phyloP scores from a whole-genome alignment of 2,797 vertebrate species.

The Danio kyathit region DNA sequence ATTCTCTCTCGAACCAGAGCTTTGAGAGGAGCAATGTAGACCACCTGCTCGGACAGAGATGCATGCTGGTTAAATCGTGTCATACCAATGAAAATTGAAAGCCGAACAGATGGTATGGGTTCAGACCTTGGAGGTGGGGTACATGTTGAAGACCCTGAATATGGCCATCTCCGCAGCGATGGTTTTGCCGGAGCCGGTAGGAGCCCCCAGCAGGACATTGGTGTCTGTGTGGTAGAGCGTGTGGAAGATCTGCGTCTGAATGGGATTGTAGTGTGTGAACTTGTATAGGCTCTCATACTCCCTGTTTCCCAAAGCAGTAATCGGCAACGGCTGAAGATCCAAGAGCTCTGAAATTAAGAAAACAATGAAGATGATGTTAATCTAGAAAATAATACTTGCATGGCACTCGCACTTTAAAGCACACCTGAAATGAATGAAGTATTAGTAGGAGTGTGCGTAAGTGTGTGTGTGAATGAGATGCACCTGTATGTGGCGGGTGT shows the following conservation, averaged over 20 bases:
- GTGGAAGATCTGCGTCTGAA: conserved; percentile 99
- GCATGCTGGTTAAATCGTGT: not conserved
- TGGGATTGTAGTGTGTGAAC: conserved; percentile 97
- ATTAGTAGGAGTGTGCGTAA: too few species aligned
- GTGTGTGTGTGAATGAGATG: conserved; percentile 14
- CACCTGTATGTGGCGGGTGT: conserved; percentile 98
- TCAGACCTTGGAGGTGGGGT: conserved; percentile 90
- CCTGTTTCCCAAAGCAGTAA: conserved; percentile 86
- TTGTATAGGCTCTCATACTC: conserved; percentile 93
- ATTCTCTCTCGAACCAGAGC: conserved; percentile 96
- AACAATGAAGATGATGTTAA: not conserved
- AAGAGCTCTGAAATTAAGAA: conserved; percentile 84
- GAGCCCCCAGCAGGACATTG: conserved; percentile 96
- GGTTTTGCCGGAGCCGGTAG: conserved; percentile 97
- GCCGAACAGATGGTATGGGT: not conserved
- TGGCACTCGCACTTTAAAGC: not conserved
- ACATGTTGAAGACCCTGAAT: conserved; percentile 95
- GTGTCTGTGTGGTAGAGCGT: conserved; percentile 95
- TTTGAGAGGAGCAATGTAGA: conserved; percentile 97
- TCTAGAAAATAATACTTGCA: not conserved
- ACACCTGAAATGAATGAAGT: too few species aligned
- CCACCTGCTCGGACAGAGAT: conserved; percentile 82
- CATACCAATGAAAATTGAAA: not conserved
- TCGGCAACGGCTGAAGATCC: conserved; percentile 93
- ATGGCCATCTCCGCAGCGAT: conserved; percentile 97